Evolutionary conservation across 1,140 invertebrate species (phyloP).

Genomic region (Nixonia krombeini): DNA sequence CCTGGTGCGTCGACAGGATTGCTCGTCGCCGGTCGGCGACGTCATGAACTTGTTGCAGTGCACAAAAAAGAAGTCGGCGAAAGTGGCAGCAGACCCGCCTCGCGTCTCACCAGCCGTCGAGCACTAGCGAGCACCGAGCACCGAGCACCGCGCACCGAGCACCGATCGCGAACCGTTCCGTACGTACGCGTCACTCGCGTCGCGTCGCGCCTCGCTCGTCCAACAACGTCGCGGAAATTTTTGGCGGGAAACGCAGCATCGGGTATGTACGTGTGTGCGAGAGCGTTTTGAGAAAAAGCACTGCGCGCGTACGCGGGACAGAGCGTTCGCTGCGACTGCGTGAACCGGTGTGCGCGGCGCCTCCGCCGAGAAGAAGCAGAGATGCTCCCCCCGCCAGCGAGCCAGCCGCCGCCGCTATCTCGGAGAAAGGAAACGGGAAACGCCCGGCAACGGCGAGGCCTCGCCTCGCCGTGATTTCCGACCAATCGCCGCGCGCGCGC

Average conservation of each 20-base stretch:
- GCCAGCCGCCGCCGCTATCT: too few relatives aligned
- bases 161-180: too few relatives aligned
- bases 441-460: background rate
- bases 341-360: slow-evolving; percentile 61
- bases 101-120: background rate
- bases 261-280: background rate
- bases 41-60: slow-evolving; percentile 33
- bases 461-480: background rate
- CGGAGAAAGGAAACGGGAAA: too few relatives aligned
- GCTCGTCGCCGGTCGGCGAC: slow-evolving; percentile 51
- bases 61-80: slow-evolving; percentile 14
- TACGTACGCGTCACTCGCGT: too few relatives aligned
- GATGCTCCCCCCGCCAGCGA: slow-evolving; percentile 27
- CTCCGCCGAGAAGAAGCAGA: slow-evolving; percentile 26
- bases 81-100: too few relatives aligned
- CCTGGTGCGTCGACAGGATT: slow-evolving; percentile 66
- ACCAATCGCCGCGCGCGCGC: background rate
- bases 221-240: background rate
- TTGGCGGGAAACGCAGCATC: background rate
- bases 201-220: too few relatives aligned
- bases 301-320: slow-evolving; percentile 35
- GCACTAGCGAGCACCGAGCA: too few relatives aligned
- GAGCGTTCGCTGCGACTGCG: slow-evolving; percentile 66
- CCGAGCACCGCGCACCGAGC: too few relatives aligned
- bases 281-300: slow-evolving; percentile 18